A percentile compares a stretch with the other conserved stretches of the same genome.
phyloP scores from a whole-genome alignment of 2,113 vertebrate genomes.

The Holacanthus passer region DNA sequence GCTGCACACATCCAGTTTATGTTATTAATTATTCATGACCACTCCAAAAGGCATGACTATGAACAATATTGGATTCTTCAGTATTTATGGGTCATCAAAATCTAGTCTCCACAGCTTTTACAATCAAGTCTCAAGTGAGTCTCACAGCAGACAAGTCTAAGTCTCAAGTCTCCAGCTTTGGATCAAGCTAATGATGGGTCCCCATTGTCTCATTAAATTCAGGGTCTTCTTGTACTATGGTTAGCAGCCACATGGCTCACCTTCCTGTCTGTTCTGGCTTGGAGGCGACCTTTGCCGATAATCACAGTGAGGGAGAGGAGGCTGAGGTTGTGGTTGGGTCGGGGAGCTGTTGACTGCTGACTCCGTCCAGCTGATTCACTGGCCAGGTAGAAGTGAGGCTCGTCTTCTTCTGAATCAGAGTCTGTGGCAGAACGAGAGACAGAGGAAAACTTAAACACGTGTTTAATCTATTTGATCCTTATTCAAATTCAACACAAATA shows the following conservation, averaged over 20 bases:
- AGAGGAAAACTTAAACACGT: conserved; percentile 2
- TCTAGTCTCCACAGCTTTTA: background rate
- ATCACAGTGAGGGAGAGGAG: conserved; percentile 87
- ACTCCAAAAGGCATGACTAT: background rate
- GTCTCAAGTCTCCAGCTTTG: background rate
- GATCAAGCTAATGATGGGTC: background rate
- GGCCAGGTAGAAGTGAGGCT: conserved; percentile 85
- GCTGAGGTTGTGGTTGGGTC: conserved; percentile 82
- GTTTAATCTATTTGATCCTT: background rate
- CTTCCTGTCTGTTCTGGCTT: conserved; percentile 89
- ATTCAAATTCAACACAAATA: conserved; percentile 31
- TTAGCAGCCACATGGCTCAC: conserved; percentile 69
- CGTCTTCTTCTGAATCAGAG: conserved; percentile 93
- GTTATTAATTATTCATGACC: background rate
- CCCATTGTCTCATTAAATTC: background rate
- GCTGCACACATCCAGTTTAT: no score
- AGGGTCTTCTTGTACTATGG: background rate
- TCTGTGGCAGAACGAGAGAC: conserved; percentile 72
- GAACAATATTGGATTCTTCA: background rate
- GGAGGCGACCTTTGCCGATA: conserved; percentile 89
- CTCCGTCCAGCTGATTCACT: conserved; percentile 71
- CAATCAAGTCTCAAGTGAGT: background rate
- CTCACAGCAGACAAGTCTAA: background rate
- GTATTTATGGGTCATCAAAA: background rate
- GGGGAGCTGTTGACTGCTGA: conserved; percentile 62